Evolutionary conservation across 2,888 invertebrate species (phyloP).

Genomic region (Dermolepida albohirtum): DNA sequence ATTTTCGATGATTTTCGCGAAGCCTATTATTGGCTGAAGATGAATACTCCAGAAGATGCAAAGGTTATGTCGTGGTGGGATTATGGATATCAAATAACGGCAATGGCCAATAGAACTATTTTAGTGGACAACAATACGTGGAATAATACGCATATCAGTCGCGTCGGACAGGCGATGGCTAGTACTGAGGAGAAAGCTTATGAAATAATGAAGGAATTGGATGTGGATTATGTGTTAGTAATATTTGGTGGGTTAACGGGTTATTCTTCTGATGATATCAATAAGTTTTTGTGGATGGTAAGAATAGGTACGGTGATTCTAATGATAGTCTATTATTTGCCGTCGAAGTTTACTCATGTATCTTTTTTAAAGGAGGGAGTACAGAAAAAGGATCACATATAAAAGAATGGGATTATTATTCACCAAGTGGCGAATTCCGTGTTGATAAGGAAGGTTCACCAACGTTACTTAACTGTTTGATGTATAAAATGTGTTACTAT

Average conservation of each 20-base stretch:
- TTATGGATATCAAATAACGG: constrained; percentile 99
- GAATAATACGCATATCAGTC: constrained; percentile 98
- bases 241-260: constrained; percentile 99
- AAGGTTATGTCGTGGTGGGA: constrained; percentile 99
- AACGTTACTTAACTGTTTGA: constrained; percentile 93
- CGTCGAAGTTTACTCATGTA: neutral
- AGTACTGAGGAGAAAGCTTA: constrained; percentile 96
- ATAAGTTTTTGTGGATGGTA: constrained; percentile 99
- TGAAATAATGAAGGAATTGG: constrained; percentile 96
- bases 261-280: constrained; percentile 98
- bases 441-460: constrained; percentile 95
- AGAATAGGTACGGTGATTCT: constrained; percentile 68
- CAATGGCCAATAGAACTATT: constrained; percentile 97
- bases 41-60: constrained; percentile 94
- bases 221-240: constrained; percentile 97
- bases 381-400: constrained; percentile 95
- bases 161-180: constrained; percentile 99
- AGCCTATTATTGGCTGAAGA: constrained; percentile 97
- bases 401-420: constrained; percentile 97
- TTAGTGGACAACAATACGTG: constrained; percentile 99
- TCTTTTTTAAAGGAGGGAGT: constrained; percentile 79
- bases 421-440: constrained; percentile 93
- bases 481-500: constrained; percentile 99
- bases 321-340: constrained; percentile 62
- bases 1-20: constrained; percentile 99